Percentiles rank a stretch among this genome's conserved stretches.
Evolutionary conservation across 1,140 invertebrate species (phyloP).

Genomic region (Limonius californicus): DNA sequence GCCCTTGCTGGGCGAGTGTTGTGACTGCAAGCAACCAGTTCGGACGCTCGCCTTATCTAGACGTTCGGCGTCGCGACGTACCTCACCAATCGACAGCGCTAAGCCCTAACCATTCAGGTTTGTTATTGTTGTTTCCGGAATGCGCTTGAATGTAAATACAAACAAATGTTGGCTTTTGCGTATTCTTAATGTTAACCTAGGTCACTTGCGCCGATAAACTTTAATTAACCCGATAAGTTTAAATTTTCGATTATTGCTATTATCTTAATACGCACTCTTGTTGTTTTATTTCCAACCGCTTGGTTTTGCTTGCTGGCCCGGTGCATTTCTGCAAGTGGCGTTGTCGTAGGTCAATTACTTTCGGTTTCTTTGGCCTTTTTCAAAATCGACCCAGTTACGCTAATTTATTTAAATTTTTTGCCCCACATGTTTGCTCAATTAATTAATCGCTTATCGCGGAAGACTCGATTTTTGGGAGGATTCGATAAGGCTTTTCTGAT

Average conservation of each 20-base stretch:
- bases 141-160: background rate
- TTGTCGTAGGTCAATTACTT: background rate
- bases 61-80: conserved; percentile 4
- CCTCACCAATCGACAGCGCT: background rate
- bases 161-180: background rate
- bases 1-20: conserved; percentile 4
- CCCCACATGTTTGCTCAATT: background rate
- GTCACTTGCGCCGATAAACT: too few species aligned
- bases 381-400: background rate
- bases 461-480: too few species aligned
- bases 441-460: too few species aligned
- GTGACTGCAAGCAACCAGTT: background rate
- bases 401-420: background rate
- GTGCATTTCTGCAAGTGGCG: too few species aligned
- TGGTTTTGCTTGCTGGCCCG: background rate
- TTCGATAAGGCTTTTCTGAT: too few species aligned
- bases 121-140: background rate
- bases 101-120: background rate
- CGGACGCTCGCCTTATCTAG: conserved; percentile 6
- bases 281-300: background rate
- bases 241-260: too few species aligned
- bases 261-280: background rate
- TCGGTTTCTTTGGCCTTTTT: background rate
- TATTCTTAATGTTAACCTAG: background rate
- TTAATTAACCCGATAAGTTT: too few species aligned